These are phyloP conservation scores for Mastomys coucha DNA, from an alignment of 2,113 vertebrate genomes.

Conservation along the genomic window DNA sequence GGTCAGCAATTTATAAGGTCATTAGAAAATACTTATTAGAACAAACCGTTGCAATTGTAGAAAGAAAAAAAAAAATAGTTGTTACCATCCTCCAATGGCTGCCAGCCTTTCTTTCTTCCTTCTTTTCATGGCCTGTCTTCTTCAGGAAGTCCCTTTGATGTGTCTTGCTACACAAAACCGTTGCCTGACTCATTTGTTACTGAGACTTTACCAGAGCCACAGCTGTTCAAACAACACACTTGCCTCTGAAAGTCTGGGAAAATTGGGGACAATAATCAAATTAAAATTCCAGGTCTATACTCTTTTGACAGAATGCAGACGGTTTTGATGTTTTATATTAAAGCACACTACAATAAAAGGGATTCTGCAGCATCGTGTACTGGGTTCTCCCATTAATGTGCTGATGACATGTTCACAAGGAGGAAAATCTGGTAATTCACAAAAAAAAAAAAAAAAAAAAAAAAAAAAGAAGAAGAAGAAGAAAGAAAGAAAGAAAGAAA, in stretches of 20 bases:
- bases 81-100: conserved; percentile 56
- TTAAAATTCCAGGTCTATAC: conserved; percentile 60
- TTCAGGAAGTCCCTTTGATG: conserved; percentile 73
- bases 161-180: conserved; percentile 71
- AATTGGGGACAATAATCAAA: conserved; percentile 56
- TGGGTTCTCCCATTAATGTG: conserved; percentile 44
- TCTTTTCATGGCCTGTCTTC: conserved; percentile 56
- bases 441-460: not conserved
- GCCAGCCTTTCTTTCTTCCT: conserved; percentile 34
- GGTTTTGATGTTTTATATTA: conserved; percentile 61
- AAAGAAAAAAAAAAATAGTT: conserved; percentile 9
- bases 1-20: conserved; percentile 33
- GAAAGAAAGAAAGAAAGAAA: too few relatives aligned
- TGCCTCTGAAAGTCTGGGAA: conserved; percentile 67
- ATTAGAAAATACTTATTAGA: conserved; percentile 47
- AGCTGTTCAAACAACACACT: conserved; percentile 77
- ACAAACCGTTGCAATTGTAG: conserved; percentile 4
- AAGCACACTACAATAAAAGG: conserved; percentile 52
- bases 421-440: conserved; percentile 42
- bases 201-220: conserved; percentile 65
- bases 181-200: conserved; percentile 62
- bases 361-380: not conserved
- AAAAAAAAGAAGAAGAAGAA: too few relatives aligned
- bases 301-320: conserved; percentile 37
- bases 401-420: conserved; percentile 9